A percentile compares a stretch with the other conserved stretches of the same genome.
Conservation (phyloP, 1,140 invertebrate genomes). For the Megalonaias nervosa region DNA sequence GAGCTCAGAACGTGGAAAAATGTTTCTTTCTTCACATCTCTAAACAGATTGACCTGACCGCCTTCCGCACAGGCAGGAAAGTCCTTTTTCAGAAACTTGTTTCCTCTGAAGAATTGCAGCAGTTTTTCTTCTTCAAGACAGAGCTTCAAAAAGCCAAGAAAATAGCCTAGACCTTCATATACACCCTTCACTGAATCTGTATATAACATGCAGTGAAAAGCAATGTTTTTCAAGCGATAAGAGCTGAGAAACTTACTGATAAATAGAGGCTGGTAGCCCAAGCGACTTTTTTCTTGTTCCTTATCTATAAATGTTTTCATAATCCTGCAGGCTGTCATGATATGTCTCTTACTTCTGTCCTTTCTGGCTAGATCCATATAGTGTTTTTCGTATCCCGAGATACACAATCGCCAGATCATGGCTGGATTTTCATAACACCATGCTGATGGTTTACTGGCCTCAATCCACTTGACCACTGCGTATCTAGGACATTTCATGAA, state of each 20-base stretch:
- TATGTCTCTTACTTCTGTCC: background rate
- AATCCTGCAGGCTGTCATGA: slow-evolving; percentile 3
- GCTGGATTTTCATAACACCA: background rate
- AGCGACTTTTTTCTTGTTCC: background rate
- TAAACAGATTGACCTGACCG: background rate
- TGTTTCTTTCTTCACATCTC: too few species aligned
- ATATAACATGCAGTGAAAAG: slow-evolving; percentile 6
- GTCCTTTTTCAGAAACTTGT: background rate
- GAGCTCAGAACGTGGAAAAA: too few species aligned
- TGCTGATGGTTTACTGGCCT: background rate
- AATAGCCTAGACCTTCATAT: background rate
- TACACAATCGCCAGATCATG: background rate
- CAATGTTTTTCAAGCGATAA: slow-evolving; percentile 20
- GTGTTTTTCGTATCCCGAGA: slow-evolving; percentile 16
- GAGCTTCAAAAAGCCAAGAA: background rate
- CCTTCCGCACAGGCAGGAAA: background rate
- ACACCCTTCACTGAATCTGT: background rate
- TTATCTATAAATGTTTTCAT: background rate
- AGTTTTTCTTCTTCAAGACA: background rate
- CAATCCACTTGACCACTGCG: slow-evolving; percentile 13
- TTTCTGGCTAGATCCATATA: background rate
- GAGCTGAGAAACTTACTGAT: slow-evolving; percentile 8
- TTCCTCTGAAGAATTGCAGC: background rate
- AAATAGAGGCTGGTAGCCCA: background rate
- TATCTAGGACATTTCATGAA: slow-evolving; percentile 11